A percentile compares a stretch with the other conserved stretches of the same genome.
These are phyloP conservation scores for Acinonyx jubatus DNA, from an alignment of 2,113 vertebrate genomes.

Conservation along the genomic window DNA sequence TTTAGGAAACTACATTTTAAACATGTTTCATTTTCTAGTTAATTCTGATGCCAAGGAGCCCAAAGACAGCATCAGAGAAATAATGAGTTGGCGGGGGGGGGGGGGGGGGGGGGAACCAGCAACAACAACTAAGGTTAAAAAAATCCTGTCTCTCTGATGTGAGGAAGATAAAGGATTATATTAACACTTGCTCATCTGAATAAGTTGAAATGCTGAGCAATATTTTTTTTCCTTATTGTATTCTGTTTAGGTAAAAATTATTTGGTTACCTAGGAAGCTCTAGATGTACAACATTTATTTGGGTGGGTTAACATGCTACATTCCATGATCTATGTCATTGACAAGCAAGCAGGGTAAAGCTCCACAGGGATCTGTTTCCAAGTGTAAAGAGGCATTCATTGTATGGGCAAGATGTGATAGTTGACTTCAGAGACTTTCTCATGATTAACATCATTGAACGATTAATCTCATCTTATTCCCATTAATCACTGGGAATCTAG, in stretches of 20 bases:
- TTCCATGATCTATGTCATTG: background rate
- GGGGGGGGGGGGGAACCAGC: background rate
- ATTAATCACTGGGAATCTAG: background rate
- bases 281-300: background rate
- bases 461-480: background rate
- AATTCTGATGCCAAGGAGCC: background rate
- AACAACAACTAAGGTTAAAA: background rate
- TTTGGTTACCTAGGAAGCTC: slow-evolving; percentile 44
- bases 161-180: background rate
- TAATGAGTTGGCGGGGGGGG: background rate
- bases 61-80: background rate
- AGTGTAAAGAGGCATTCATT: background rate
- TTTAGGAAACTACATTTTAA: background rate
- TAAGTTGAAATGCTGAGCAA: background rate
- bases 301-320: background rate
- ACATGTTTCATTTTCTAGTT: background rate
- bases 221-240: background rate
- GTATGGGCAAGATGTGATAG: background rate
- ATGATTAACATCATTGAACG: background rate
- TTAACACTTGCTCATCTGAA: background rate
- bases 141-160: background rate
- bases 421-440: background rate
- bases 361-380: background rate
- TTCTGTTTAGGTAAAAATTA: background rate
- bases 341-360: background rate